Conservation (phyloP, 2,113 vertebrate species). For the Hystrix brachyura region DNA sequence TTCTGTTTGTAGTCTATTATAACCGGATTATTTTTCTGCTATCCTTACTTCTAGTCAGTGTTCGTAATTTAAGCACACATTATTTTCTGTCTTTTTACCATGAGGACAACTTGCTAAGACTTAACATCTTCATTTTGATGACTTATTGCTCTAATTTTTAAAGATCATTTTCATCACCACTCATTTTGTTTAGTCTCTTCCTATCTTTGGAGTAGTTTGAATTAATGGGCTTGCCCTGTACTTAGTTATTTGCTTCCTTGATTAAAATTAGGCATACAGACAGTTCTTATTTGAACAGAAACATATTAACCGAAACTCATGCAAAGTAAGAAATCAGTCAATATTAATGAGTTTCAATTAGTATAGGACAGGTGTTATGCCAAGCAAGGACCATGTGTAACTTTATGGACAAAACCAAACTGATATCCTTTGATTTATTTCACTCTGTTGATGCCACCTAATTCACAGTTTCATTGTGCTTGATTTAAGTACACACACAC, state of each 20-base stretch:
- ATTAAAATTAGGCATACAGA: not conserved
- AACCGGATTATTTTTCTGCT: not conserved
- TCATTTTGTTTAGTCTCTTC: not conserved
- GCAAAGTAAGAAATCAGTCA: not conserved
- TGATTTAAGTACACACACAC: not conserved
- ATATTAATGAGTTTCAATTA: not conserved
- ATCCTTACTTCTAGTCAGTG: not conserved
- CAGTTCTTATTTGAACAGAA: not conserved
- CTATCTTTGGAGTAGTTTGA: not conserved
- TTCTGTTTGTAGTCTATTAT: not conserved
- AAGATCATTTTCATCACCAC: not conserved
- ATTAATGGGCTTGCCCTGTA: not conserved
- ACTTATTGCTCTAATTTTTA: not conserved
- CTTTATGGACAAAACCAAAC: not conserved
- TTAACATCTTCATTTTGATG: not conserved
- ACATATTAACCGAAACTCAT: not conserved
- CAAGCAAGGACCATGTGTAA: not conserved
- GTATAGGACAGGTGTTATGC: not conserved
- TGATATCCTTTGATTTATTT: not conserved
- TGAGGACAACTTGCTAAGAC: not conserved
- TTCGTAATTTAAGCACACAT: not conserved
- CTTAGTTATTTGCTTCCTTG: not conserved
- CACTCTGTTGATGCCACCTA: not conserved
- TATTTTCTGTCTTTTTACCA: not conserved
- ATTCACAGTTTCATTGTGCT: not conserved